Evolutionary conservation across 1,140 invertebrate genomes (phyloP).

Genomic region (Drosophila kanapiae): DNA sequence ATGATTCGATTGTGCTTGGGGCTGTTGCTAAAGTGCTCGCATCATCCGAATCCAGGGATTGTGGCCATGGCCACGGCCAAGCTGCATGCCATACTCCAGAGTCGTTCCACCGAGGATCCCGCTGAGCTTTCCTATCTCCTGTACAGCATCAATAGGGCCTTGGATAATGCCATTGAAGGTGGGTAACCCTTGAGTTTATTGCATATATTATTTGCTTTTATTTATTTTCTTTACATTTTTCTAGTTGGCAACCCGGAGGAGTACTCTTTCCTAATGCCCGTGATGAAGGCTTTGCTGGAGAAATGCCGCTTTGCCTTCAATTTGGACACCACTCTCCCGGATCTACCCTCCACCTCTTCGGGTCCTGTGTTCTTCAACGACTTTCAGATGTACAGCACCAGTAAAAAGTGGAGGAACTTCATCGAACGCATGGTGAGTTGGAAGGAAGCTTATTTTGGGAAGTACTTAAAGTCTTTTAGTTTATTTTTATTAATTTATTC

Average conservation of each 20-base stretch:
- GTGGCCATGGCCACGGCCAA: slow-evolving; percentile 88
- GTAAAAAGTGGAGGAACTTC: slow-evolving; percentile 87
- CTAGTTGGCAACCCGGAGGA: slow-evolving; percentile 87
- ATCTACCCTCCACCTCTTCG: slow-evolving; percentile 86
- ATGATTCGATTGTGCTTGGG: slow-evolving; percentile 86
- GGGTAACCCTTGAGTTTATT: neutral
- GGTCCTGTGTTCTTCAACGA: slow-evolving; percentile 88
- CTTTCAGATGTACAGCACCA: slow-evolving; percentile 87
- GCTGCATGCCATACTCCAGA: slow-evolving; percentile 88
- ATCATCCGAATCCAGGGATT: slow-evolving; percentile 86
- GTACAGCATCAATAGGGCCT: slow-evolving; percentile 84
- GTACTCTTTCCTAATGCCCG: slow-evolving; percentile 88
- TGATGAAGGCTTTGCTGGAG: slow-evolving; percentile 88
- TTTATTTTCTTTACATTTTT: neutral
- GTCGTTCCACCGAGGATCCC: slow-evolving; percentile 86
- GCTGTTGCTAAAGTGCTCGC: slow-evolving; percentile 87
- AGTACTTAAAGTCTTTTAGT: neutral
- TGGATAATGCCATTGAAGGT: slow-evolving; percentile 85
- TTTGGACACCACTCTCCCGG: slow-evolving; percentile 86
- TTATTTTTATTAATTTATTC: slow-evolving; percentile 23
- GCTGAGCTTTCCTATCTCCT: slow-evolving; percentile 87
- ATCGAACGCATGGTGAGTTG: slow-evolving; percentile 87
- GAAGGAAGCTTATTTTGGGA: neutral
- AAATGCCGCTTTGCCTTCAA: slow-evolving; percentile 86
- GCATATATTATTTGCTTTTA: neutral